phyloP scores from a whole-genome alignment of 1,140 invertebrate genomes.

The Plodia interpunctella region DNA sequence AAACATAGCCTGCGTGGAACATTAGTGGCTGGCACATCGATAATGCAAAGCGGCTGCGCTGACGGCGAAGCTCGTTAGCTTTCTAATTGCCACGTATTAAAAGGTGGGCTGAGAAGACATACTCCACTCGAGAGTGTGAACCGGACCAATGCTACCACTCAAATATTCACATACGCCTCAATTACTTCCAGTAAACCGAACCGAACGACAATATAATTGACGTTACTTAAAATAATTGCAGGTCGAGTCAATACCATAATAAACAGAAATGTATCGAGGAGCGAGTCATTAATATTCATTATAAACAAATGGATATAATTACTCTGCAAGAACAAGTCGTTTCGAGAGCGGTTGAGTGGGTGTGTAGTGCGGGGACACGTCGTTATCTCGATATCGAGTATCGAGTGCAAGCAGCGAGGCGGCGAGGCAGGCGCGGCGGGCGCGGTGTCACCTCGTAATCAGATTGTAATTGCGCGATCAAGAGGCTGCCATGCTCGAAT shows the following conservation, averaged over 20 bases:
- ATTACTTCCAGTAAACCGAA: slow-evolving; percentile 34
- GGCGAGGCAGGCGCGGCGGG: slow-evolving; percentile 22
- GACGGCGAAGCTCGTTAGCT: slow-evolving; percentile 35
- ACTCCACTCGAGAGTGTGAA: slow-evolving; percentile 5
- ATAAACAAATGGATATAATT: slow-evolving; percentile 71
- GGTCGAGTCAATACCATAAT: slow-evolving; percentile 42
- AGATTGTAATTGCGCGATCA: slow-evolving; percentile 55
- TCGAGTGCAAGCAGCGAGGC: slow-evolving; percentile 19
- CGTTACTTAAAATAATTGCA: slow-evolving; percentile 53
- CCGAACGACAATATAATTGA: slow-evolving; percentile 39
- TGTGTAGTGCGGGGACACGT: slow-evolving; percentile 47
- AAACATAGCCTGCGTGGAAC: slow-evolving; percentile 57
- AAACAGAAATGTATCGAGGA: slow-evolving; percentile 39
- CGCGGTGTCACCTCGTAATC: slow-evolving; percentile 46
- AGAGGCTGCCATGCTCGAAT: slow-evolving; percentile 34
- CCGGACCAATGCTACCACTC: slow-evolving; percentile 19
- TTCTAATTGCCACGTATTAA: slow-evolving; percentile 34
- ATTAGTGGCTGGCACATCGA: slow-evolving; percentile 55
- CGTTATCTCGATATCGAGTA: slow-evolving; percentile 53
- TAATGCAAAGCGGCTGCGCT: slow-evolving; percentile 39
- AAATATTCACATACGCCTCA: slow-evolving; percentile 30
- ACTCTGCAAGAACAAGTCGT: slow-evolving; percentile 54
- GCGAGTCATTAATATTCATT: slow-evolving; percentile 65
- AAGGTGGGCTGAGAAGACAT: slow-evolving; percentile 1
- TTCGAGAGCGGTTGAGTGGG: slow-evolving; percentile 51